Evolutionary conservation across 2,888 invertebrate genomes (phyloP).

Genomic region (Aphidius colemani): DNA sequence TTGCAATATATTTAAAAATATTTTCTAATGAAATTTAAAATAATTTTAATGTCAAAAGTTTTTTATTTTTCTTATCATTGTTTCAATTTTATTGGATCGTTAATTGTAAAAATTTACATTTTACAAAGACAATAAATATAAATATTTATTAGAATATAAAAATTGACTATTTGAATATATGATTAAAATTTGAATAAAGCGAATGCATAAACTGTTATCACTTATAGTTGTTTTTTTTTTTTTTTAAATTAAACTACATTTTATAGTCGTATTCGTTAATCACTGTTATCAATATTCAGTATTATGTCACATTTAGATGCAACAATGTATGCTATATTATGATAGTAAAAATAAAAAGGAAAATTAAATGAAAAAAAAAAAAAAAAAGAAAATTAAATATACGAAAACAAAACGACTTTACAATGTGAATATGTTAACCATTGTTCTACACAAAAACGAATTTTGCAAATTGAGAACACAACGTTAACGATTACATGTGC

Average conservation of each 20-base stretch:
- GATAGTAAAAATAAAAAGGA: slow-evolving; percentile 3
- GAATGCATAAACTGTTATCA: too few relatives aligned
- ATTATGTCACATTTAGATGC: not conserved
- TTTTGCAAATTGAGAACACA: slow-evolving; percentile 29
- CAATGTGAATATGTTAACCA: slow-evolving; percentile 10
- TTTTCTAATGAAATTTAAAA: too few relatives aligned
- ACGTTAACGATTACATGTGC: slow-evolving; percentile 24
- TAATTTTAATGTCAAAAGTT: too few relatives aligned
- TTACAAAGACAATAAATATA: slow-evolving; percentile 1
- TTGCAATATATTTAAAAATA: too few relatives aligned
- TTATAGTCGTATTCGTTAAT: slow-evolving; percentile 13
- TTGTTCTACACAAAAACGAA: slow-evolving; percentile 19
- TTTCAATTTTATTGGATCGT: not conserved
- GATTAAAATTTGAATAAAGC: too few relatives aligned
- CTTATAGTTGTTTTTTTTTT: too few relatives aligned
- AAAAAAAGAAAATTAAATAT: not conserved
- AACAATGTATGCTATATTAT: not conserved
- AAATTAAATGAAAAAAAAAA: slow-evolving; percentile 6
- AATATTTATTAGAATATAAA: not conserved
- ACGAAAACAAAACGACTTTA: too few relatives aligned
- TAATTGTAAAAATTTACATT: not conserved
- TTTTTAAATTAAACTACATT: slow-evolving; percentile 2
- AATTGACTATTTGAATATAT: too few relatives aligned
- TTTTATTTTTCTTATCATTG: too few relatives aligned
- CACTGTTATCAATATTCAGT: slow-evolving; percentile 8